phyloP scores from a whole-genome alignment of 2,797 vertebrate genomes.

The Hypotaenidia okinawae region DNA sequence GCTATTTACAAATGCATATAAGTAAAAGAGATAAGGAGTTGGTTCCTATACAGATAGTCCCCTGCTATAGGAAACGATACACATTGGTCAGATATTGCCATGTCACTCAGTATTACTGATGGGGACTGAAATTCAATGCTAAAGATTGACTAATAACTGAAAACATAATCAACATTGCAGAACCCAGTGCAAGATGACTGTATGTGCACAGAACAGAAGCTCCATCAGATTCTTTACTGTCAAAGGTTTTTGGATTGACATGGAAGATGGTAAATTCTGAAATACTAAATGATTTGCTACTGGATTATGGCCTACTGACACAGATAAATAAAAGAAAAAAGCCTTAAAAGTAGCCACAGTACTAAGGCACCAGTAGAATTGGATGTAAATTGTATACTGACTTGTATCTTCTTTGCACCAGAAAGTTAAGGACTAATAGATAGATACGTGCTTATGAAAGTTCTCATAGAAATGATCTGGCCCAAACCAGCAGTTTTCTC shows the following conservation, averaged over 20 bases:
- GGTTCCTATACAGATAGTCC: background rate
- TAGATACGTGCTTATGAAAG: background rate
- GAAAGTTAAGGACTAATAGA: background rate
- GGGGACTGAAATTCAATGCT: background rate
- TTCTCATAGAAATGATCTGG: background rate
- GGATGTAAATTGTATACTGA: background rate
- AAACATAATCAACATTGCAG: background rate
- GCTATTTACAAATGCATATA: no score
- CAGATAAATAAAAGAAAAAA: background rate
- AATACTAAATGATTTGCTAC: background rate
- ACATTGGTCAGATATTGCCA: background rate
- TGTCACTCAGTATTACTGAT: background rate
- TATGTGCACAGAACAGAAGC: background rate
- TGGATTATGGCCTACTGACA: background rate
- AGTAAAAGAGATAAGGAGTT: background rate
- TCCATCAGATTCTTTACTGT: fast-evolving
- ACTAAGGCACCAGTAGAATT: background rate
- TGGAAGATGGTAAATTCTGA: background rate
- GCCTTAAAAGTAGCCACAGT: background rate
- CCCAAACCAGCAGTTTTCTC: background rate
- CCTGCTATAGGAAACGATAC: background rate
- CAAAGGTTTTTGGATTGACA: background rate
- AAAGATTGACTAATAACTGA: background rate
- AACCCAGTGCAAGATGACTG: background rate
- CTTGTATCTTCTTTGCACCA: background rate